Percentiles rank a stretch among this genome's conserved stretches.
Conservation (phyloP, 2,888 invertebrate genomes). For the Exephanes ischioxanthus region DNA sequence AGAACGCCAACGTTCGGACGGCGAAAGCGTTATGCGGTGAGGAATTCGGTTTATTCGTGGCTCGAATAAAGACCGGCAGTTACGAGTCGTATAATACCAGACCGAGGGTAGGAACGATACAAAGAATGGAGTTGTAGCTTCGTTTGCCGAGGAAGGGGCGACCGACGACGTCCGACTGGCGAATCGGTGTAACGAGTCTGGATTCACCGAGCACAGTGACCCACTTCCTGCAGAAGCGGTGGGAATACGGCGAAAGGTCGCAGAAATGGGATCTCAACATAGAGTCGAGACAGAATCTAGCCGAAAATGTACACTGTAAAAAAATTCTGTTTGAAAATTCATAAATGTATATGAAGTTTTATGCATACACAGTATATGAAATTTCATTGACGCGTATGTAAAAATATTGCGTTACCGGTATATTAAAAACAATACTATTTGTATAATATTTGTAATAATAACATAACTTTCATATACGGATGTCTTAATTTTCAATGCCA, state of each 20-base stretch:
- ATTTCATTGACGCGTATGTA: too few relatives aligned
- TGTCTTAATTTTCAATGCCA: too few relatives aligned
- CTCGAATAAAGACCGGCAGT: constrained; percentile 15
- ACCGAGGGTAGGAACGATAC: constrained; percentile 13
- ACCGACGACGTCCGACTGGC: constrained; percentile 5
- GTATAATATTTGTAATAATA: too few relatives aligned
- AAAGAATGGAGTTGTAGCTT: neutral
- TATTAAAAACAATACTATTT: too few relatives aligned
- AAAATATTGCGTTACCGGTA: too few relatives aligned
- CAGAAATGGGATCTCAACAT: constrained; percentile 11
- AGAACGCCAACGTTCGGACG: neutral
- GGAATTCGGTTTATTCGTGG: constrained; percentile 50
- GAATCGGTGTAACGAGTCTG: constrained; percentile 9
- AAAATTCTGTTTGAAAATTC: too few relatives aligned
- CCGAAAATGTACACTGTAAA: neutral
- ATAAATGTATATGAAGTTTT: too few relatives aligned
- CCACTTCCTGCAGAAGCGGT: constrained; percentile 11
- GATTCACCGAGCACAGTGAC: constrained; percentile 44
- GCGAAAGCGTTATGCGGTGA: constrained; percentile 3
- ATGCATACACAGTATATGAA: too few relatives aligned
- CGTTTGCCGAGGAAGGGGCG: neutral
- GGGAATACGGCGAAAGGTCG: constrained; percentile 38
- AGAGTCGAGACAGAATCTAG: neutral
- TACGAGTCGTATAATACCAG: constrained; percentile 18
- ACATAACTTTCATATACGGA: too few relatives aligned